phyloP scores from a whole-genome alignment of 1,140 invertebrate species.

The Carposina sasakii region DNA sequence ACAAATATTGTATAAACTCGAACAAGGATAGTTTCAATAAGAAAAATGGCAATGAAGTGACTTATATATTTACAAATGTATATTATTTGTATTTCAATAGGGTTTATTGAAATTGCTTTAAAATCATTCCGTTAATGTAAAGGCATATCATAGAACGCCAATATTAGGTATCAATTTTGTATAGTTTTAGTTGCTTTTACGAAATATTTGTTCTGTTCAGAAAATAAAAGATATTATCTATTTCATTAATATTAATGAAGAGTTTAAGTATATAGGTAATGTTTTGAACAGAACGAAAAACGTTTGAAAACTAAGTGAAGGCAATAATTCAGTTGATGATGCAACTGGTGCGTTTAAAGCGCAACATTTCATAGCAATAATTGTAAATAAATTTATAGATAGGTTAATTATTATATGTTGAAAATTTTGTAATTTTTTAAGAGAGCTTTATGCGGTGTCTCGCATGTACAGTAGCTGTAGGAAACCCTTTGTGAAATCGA shows the following conservation, averaged over 20 bases:
- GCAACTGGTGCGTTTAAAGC: conserved; percentile 57
- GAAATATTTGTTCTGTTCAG: conserved; percentile 36
- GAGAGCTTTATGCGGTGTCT: conserved; percentile 65
- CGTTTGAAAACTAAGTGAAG: conserved; percentile 35
- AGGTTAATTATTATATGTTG: conserved; percentile 70
- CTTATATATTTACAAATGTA: conserved; percentile 31
- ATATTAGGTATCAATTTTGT: conserved; percentile 37
- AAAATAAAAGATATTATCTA: too few species aligned
- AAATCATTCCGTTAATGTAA: conserved; percentile 45
- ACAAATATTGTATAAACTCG: too few species aligned
- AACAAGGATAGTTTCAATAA: too few species aligned
- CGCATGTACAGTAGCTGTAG: conserved; percentile 56
- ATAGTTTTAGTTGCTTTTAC: conserved; percentile 42
- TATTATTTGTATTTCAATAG: conserved; percentile 30
- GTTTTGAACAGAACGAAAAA: conserved; percentile 31
- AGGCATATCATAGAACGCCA: conserved; percentile 58
- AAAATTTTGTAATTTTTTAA: conserved; percentile 65
- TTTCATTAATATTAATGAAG: too few species aligned
- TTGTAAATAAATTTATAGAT: conserved; percentile 66
- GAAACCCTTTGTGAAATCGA: conserved; percentile 58
- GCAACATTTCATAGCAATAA: conserved; percentile 67
- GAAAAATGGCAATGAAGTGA: too few species aligned
- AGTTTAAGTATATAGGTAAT: too few species aligned
- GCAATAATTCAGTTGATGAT: conserved; percentile 53
- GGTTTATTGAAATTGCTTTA: conserved; percentile 31